These are phyloP conservation scores for Lucifuga dentata DNA, from an alignment of 2,113 vertebrate species.

Conservation along the genomic window DNA sequence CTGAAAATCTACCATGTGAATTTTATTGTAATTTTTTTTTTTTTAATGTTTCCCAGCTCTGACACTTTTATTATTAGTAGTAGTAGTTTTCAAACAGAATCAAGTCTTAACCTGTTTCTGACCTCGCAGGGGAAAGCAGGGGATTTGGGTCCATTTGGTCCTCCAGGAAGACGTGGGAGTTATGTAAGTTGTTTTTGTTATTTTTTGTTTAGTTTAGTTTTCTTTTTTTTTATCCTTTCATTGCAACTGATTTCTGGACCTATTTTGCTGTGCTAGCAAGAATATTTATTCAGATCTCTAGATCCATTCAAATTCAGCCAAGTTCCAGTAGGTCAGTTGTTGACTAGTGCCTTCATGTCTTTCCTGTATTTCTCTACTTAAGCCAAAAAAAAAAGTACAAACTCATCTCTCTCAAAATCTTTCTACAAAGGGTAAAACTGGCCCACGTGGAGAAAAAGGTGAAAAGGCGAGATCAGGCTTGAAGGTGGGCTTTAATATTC, in stretches of 20 bases:
- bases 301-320: no score
- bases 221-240: background rate
- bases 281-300: no score
- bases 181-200: no score
- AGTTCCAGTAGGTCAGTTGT: no score
- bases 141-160: constrained; percentile 71
- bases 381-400: no score
- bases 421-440: constrained; percentile 77
- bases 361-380: no score
- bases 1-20: background rate
- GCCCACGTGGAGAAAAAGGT: constrained; percentile 79
- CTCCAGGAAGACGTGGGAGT: constrained; percentile 77
- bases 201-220: no score
- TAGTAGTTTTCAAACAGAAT: constrained; percentile 7
- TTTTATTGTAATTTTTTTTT: background rate
- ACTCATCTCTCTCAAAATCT: background rate
- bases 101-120: background rate
- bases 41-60: background rate
- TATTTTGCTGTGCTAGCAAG: background rate
- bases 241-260: background rate
- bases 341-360: no score
- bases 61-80: background rate
- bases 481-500: constrained; percentile 70
- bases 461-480: constrained; percentile 67
- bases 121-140: constrained; percentile 80